Conservation (phyloP, 2,113 vertebrate species). For the Anseranas semipalmata region DNA sequence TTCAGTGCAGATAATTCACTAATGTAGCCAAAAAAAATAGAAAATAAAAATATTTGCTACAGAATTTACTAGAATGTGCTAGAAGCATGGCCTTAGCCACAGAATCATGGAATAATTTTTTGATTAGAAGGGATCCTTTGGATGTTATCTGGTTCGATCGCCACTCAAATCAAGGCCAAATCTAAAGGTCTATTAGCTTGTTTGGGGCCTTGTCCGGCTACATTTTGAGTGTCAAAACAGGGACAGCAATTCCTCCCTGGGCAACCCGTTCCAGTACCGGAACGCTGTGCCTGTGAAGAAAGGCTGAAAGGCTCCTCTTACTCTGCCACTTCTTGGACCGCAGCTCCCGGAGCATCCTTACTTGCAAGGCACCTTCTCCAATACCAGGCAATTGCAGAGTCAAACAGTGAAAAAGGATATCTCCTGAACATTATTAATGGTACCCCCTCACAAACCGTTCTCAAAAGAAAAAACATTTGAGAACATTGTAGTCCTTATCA, state of each 20-base stretch:
- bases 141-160: neutral
- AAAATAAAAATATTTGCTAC: neutral
- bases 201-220: neutral
- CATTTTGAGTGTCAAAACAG: neutral
- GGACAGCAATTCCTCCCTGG: neutral
- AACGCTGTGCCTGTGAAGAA: neutral
- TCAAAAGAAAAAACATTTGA: neutral
- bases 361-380: neutral
- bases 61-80: neutral
- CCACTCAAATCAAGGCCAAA: neutral
- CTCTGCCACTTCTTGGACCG: neutral
- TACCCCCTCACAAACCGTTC: neutral
- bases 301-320: neutral
- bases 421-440: neutral
- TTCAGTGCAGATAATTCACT: neutral
- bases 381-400: neutral
- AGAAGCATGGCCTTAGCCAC: neutral
- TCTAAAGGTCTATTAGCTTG: neutral
- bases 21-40: neutral
- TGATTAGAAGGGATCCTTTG: neutral
- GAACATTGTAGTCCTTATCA: neutral
- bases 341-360: neutral
- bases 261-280: rapidly evolving
- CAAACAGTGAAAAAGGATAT: neutral
- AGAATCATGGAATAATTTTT: neutral